Base-by-base conservation (phyloP, 2,113 vertebrate genomes). In the Urocitellus parryii region DNA sequence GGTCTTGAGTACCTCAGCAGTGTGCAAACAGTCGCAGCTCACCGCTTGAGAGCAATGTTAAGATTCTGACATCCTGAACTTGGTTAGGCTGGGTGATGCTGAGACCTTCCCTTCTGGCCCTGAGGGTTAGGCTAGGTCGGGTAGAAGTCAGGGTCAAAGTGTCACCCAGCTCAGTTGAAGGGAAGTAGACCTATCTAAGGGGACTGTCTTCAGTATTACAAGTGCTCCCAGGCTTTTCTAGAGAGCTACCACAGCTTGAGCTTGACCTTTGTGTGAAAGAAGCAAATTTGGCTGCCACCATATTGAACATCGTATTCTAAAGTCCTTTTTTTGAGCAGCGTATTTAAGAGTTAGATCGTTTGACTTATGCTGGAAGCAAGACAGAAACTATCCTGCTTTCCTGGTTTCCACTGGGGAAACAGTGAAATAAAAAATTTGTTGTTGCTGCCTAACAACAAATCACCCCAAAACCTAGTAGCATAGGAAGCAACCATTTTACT, bases 271-370 rank as follows among this genome's bases (percentile, higher is more conserved):
- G 10, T 94, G 42, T 77, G 42, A 91, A 77, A 93, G 84, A 67
- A 82, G 73, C 61, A 70, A 82, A n/a, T 24, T 67, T 91, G 53
- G 2, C 61, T 91, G 34, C 63, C 32, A 78, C 4, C 17, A 65
- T 45, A 68, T 48, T 87, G 89, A 83, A 90, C 90, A 53, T 68
- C 22, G 37, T 63, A 72, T 78, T 80, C 74, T 39, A 39, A 39
- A 80, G 56, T 34, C 39, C 53, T 63, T 93, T 76, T 95, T 93
- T 92, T 90, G 53, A 87, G 51, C 85, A 87, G 51, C 81, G 32
- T 90, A 51, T 74, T 45, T 91, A 32, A 65, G 18, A 48, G 5
- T 68, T 83, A 78, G 82, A 67, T 34, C 9, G 29, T 32, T 51
- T 34, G n/a, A 34, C 20, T 86, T 34, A 34, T 88, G 63, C 11